phyloP scores from a whole-genome alignment of 2,113 vertebrate genomes.

The Oncorhynchus mykiss region DNA sequence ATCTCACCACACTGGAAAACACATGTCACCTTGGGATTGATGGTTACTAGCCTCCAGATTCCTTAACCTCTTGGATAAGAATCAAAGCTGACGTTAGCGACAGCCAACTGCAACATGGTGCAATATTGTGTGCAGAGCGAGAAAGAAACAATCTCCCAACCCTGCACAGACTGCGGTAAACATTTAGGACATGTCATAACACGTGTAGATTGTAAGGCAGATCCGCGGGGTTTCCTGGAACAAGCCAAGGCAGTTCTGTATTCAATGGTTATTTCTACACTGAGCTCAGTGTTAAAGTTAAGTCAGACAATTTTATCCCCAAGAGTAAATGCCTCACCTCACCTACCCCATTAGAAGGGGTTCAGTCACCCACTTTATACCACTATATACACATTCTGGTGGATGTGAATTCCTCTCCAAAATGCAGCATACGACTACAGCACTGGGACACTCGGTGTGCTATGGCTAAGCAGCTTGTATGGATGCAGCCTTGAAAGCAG shows the following conservation, averaged over 20 bases:
- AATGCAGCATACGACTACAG: not conserved
- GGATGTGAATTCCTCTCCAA: not conserved
- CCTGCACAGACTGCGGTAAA: slow-evolving; percentile 3
- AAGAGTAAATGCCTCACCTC: too few relatives aligned
- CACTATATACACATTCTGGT: too few relatives aligned
- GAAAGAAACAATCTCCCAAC: too few relatives aligned
- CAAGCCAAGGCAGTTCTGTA: not conserved
- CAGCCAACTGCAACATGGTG: too few relatives aligned
- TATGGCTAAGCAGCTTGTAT: not conserved
- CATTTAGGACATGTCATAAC: slow-evolving; percentile 10
- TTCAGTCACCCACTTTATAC: too few relatives aligned
- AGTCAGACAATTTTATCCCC: too few relatives aligned
- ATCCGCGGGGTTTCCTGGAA: not conserved
- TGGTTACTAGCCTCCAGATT: slow-evolving; percentile 30
- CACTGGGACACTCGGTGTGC: not conserved
- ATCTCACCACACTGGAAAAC: slow-evolving; percentile 19
- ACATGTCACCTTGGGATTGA: slow-evolving; percentile 21
- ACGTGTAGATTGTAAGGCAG: not conserved
- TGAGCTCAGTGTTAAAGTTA: too few relatives aligned
- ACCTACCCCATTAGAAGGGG: too few relatives aligned
- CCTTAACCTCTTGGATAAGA: slow-evolving; percentile 22
- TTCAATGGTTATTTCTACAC: not conserved
- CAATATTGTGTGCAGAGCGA: too few relatives aligned
- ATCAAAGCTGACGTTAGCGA: not conserved
- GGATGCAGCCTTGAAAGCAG: not conserved